phyloP scores from a whole-genome alignment of 2,888 invertebrate genomes.

The Schrankia costaestrigalis region DNA sequence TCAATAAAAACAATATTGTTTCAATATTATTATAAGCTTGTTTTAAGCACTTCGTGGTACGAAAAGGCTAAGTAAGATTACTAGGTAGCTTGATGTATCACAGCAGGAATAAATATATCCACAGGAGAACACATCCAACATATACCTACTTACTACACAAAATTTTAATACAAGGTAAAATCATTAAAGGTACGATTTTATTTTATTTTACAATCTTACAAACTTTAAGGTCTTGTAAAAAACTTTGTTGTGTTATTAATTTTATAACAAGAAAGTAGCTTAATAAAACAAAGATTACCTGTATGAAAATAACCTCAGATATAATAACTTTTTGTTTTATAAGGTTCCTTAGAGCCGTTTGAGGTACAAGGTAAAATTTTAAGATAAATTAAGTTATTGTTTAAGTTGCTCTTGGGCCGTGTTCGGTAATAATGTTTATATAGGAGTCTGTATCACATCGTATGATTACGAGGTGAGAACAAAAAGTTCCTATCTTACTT shows the following conservation, averaged over 20 bases:
- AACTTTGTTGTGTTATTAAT: constrained; percentile 20
- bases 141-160: no score
- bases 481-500: no score
- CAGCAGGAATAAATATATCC: constrained; percentile 5
- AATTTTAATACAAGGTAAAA: constrained; percentile 8
- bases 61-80: no score
- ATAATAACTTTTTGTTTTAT: constrained; percentile 2
- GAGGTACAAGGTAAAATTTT: constrained; percentile 1
- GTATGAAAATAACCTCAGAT: constrained; percentile 1
- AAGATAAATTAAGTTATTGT: constrained; percentile 3
- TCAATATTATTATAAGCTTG: no score
- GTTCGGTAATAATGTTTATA: neutral
- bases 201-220: constrained; percentile 12
- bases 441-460: neutral
- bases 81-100: neutral
- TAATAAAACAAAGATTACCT: constrained; percentile 6
- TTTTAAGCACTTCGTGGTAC: no score
- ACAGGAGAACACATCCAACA: no score
- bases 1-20: no score
- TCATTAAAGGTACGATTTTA: constrained; percentile 18
- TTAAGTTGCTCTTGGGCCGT: neutral
- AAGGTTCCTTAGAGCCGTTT: constrained; percentile 3
- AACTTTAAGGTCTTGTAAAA: constrained; percentile 18
- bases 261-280: constrained; percentile 10
- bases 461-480: no score